Evolutionary conservation across 2,113 vertebrate species (phyloP), one percentile per base, ranked within the genome.

Genomic region (Laticauda laticaudata): DNA sequence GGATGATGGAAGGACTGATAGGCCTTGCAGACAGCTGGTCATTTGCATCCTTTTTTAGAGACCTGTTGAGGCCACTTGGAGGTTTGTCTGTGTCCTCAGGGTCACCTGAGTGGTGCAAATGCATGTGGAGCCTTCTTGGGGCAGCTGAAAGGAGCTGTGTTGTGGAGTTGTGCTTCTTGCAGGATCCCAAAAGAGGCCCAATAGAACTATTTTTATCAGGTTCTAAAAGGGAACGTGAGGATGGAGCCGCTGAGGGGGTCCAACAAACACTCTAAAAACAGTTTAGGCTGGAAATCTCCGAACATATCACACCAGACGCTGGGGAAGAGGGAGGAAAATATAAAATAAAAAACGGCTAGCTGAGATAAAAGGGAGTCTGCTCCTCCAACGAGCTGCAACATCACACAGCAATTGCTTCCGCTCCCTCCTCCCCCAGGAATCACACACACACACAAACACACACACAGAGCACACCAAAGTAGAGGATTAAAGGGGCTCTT

Each of bases 401-500:
- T 59, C 29, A 57, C 29, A 11, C 48, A 48, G 61, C 5, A 21
- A 26, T 45, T 2, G 7, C 39, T 39, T 59, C 64, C 9, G 48
- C 21, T 21, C 1, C n/a, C 61, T 64, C 86, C 34, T 23, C 34
- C 61, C 59, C 14, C 18, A 5, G 88, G 23, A 64, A 10, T 43
- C 90, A 56, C 12, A 15, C 54, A 54, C 54, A 20, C 18, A 48
- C 48, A 51, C 8, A 51, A 8, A 51, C 48, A 21, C 26, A 64
- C 61, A 64, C 92, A n/a, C 4, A 7, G 9, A 34, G 55, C 69
- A n/a, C 75, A 90, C 69, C 75, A 86, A 59, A 45, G 43, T 45
- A 24, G 34, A 90, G 69, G 92, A 90, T 86, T 93, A 90, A 55
- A 90, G 39, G 20, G 48, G 61, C 55, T 86, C 56, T 93, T 90